Evolutionary conservation across 2,888 invertebrate genomes (phyloP).

Genomic region (Dasypolia templi): DNA sequence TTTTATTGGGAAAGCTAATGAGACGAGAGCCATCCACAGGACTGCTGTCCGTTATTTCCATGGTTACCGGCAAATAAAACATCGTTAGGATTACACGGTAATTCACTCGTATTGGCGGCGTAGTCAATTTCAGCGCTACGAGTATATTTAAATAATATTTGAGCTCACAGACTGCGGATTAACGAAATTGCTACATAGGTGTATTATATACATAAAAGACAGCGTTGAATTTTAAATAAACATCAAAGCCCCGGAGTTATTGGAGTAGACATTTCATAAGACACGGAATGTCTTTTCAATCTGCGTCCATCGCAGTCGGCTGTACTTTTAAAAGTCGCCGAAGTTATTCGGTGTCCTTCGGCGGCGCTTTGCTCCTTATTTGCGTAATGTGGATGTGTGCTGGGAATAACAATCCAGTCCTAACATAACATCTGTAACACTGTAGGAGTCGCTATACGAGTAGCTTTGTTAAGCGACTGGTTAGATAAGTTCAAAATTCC

Average conservation of each 20-base stretch:
- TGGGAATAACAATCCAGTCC: slow-evolving; percentile 62
- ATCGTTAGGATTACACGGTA: slow-evolving; percentile 53
- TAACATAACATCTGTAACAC: slow-evolving; percentile 53
- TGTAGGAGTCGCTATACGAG: slow-evolving; percentile 8
- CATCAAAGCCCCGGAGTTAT: slow-evolving; percentile 42
- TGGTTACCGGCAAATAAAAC: slow-evolving; percentile 72
- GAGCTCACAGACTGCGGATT: slow-evolving; percentile 33
- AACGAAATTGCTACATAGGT: slow-evolving; percentile 21
- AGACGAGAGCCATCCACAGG: slow-evolving; percentile 84
- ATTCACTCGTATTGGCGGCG: slow-evolving; percentile 42
- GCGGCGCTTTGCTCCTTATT: slow-evolving; percentile 62
- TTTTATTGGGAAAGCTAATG: slow-evolving; percentile 90
- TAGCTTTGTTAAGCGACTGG: background rate
- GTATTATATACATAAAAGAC: slow-evolving; percentile 41
- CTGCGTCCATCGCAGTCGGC: slow-evolving; percentile 43
- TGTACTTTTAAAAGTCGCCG: slow-evolving; percentile 57
- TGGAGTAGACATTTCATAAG: slow-evolving; percentile 51
- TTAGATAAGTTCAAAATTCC: background rate
- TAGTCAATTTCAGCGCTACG: slow-evolving; percentile 21
- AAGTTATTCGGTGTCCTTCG: slow-evolving; percentile 62
- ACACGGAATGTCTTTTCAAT: slow-evolving; percentile 61
- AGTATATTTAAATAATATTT: slow-evolving; percentile 48
- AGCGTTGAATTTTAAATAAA: slow-evolving; percentile 49
- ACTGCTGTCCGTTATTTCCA: slow-evolving; percentile 77
- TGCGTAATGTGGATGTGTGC: slow-evolving; percentile 66